These are phyloP conservation scores for Leptogaster cylindrica DNA, from an alignment of 2,888 invertebrate genomes.

Conservation along the genomic window DNA sequence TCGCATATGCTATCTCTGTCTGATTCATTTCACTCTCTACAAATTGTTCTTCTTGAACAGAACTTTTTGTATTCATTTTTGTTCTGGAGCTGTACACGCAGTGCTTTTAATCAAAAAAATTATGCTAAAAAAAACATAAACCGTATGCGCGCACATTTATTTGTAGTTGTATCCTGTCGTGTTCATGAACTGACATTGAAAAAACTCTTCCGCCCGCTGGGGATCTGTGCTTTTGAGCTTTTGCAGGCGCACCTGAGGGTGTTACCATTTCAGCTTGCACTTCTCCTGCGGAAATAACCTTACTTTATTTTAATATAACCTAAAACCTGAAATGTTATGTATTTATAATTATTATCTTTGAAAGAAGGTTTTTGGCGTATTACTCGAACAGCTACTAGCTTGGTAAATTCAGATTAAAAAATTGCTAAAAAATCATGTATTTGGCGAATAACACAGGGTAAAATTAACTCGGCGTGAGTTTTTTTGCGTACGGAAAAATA, in stretches of 20 bases:
- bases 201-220: conserved; percentile 36
- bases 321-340: too few relatives aligned
- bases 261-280: too few relatives aligned
- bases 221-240: neutral
- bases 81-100: neutral
- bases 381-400: too few relatives aligned
- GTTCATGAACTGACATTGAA: conserved; percentile 48
- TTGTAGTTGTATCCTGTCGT: conserved; percentile 38
- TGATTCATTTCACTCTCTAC: conserved; percentile 9
- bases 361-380: too few relatives aligned
- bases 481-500: too few relatives aligned
- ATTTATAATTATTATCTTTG: too few relatives aligned
- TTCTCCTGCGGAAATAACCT: too few relatives aligned
- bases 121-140: conserved; percentile 18
- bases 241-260: neutral
- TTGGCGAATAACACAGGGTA: too few relatives aligned
- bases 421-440: too few relatives aligned
- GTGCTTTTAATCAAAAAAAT: conserved; percentile 12
- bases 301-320: too few relatives aligned
- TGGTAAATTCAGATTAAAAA: too few relatives aligned
- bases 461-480: too few relatives aligned
- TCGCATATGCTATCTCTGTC: conserved; percentile 18
- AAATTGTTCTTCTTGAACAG: conserved; percentile 23
- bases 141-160: neutral
- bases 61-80: conserved; percentile 31